Percentiles rank a stretch among this genome's conserved stretches.
phyloP scores from a whole-genome alignment of 2,888 invertebrate species.

The Agriotes lineatus region DNA sequence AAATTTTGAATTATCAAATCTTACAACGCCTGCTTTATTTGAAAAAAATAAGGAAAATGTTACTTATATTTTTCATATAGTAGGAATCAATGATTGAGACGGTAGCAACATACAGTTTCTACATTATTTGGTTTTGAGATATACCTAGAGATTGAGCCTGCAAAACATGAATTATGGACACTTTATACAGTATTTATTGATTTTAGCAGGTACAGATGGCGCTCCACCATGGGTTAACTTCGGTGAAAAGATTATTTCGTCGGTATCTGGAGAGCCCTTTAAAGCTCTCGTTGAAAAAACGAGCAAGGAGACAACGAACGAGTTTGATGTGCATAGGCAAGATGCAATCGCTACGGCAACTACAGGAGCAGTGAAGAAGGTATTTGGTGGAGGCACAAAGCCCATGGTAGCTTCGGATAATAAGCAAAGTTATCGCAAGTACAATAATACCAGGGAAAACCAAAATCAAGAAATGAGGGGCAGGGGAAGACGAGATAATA shows the following conservation, averaged over 20 bases:
- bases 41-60: no score
- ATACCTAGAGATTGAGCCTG: no score
- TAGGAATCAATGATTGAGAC: no score
- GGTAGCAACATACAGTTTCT: no score
- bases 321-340: conserved; percentile 90
- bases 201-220: conserved; percentile 77
- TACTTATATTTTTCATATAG: no score
- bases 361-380: conserved; percentile 71
- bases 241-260: conserved; percentile 79
- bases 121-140: no score
- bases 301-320: conserved; percentile 74
- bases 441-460: conserved; percentile 24
- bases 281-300: conserved; percentile 75
- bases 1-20: no score
- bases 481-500: conserved; percentile 43
- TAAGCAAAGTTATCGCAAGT: conserved; percentile 24
- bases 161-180: no score
- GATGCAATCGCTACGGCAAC: conserved; percentile 92
- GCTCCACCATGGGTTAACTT: conserved; percentile 95
- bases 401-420: conserved; percentile 12
- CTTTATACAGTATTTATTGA: no score
- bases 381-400: conserved; percentile 69
- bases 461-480: conserved; percentile 24
- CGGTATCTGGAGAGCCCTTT: conserved; percentile 73
- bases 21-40: no score